Percentiles rank a stretch among this genome's conserved stretches.
Evolutionary conservation across 2,113 vertebrate species (phyloP).

Genomic region (Vombatus ursinus): DNA sequence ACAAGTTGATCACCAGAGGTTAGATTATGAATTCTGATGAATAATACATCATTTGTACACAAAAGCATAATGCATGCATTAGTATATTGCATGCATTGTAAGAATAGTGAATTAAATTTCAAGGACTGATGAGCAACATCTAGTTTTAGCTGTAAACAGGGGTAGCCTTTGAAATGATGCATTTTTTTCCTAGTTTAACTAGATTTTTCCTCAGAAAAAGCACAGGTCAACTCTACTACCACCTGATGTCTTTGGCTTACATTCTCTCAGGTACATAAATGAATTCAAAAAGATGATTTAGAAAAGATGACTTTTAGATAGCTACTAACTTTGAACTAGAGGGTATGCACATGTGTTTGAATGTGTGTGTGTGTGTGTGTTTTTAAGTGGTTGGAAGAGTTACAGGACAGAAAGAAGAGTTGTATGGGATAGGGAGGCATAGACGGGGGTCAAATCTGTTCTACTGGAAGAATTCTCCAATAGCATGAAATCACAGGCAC

Average conservation of each 20-base stretch:
- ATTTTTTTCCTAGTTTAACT: not conserved
- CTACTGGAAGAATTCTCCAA: not conserved
- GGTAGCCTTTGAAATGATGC: not conserved
- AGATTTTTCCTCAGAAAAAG: not conserved
- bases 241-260: not conserved
- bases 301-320: not conserved
- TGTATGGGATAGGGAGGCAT: not conserved
- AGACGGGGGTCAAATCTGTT: not conserved
- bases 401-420: not conserved
- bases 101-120: not conserved
- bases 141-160: not conserved
- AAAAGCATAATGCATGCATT: too few species aligned
- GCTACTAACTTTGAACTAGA: not conserved
- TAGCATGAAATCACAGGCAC: not conserved
- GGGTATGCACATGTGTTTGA: too few species aligned
- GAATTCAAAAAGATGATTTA: not conserved
- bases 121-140: not conserved
- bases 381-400: not conserved
- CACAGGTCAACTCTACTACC: not conserved
- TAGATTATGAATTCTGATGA: not conserved
- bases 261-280: not conserved
- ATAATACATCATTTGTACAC: not conserved
- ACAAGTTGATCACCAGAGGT: not conserved
- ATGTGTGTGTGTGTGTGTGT: not conserved
- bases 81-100: too few species aligned